Evolutionary conservation across 1,140 invertebrate genomes (phyloP).

Genomic region (Papilio xuthus): DNA sequence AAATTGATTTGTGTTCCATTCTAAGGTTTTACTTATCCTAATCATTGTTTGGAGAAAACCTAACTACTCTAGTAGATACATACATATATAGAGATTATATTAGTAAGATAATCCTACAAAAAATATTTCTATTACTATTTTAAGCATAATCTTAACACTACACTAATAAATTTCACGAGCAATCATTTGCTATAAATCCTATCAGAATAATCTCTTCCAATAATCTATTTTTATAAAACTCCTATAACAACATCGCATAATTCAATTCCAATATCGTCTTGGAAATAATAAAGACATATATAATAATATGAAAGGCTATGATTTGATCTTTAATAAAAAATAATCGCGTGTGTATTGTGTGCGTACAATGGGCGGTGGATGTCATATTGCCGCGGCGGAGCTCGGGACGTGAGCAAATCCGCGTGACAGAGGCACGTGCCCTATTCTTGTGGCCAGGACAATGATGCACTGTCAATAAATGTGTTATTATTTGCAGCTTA

Average conservation of each 20-base stretch:
- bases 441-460: conserved; percentile 39
- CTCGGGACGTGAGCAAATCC: conserved; percentile 51
- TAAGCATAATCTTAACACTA: too few relatives aligned
- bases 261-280: conserved; percentile 21
- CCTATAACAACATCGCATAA: not conserved
- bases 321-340: conserved; percentile 39
- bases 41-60: too few relatives aligned
- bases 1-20: not conserved
- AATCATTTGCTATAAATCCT: not conserved
- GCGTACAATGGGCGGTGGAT: conserved; percentile 40
- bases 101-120: too few relatives aligned
- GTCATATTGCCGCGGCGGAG: conserved; percentile 36
- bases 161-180: too few relatives aligned
- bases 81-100: too few relatives aligned
- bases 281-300: conserved; percentile 41
- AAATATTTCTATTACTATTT: too few relatives aligned
- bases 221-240: not conserved
- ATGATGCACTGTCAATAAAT: conserved; percentile 29
- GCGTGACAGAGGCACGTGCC: conserved; percentile 58
- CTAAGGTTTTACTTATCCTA: too few relatives aligned
- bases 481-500: not conserved
- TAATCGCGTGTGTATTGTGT: conserved; percentile 31
- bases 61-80: too few relatives aligned
- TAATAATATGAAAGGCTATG: conserved; percentile 12
- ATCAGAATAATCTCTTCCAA: not conserved